phyloP scores from a whole-genome alignment of 92 coral and sea anemone genomes.

The Micromussa lordhowensis region DNA sequence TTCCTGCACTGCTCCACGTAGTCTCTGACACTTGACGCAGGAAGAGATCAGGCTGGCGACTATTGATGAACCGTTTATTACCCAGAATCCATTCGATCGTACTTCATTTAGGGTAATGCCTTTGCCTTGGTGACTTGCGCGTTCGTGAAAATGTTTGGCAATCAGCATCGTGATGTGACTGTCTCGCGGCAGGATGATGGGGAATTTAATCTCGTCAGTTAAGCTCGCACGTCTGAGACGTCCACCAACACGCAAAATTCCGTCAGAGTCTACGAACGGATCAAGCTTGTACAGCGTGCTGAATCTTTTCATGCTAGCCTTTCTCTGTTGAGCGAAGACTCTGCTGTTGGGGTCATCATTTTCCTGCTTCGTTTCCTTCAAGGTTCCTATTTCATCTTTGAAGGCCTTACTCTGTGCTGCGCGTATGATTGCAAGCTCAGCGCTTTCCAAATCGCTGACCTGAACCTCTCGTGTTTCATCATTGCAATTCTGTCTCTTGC shows the following conservation, averaged over 20 bases:
- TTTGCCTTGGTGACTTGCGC: constrained; percentile 40
- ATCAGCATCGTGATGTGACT: constrained; percentile 42
- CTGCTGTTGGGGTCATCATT: background rate
- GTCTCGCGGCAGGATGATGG: constrained; percentile 32
- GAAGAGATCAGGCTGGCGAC: background rate
- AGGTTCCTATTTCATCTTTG: background rate
- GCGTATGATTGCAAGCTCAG: constrained; percentile 29
- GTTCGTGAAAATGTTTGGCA: constrained; percentile 39
- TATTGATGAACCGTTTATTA: background rate
- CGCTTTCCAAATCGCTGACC: constrained; percentile 30
- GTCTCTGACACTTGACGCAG: background rate
- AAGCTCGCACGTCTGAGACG: too few relatives aligned
- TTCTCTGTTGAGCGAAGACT: background rate
- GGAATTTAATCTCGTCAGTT: constrained; percentile 14
- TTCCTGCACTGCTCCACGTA: too few relatives aligned
- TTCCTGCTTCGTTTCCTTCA: background rate
- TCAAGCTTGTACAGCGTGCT: constrained; percentile 29
- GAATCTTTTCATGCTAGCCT: background rate
- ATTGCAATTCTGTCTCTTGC: too few relatives aligned
- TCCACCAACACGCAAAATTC: too few relatives aligned
- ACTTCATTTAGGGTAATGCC: constrained; percentile 43
- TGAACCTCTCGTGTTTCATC: background rate
- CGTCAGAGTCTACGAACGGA: constrained; percentile 4
- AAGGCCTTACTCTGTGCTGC: constrained; percentile 4
- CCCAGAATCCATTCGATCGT: constrained; percentile 41